phyloP scores from a whole-genome alignment of 2,888 invertebrate genomes.

The Mellilla xanthometata region DNA sequence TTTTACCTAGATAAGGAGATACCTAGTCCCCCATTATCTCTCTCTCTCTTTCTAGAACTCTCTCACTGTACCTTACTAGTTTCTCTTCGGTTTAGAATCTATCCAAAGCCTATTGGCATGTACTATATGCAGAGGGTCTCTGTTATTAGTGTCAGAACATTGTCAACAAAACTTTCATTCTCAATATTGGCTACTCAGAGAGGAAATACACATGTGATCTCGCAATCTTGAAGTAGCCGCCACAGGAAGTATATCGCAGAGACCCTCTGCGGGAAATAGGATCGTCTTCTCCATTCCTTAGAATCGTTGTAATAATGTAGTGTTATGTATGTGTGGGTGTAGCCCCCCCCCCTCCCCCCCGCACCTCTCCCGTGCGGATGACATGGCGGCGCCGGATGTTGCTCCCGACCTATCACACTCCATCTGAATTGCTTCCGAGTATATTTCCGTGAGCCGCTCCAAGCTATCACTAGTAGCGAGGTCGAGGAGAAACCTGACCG shows the following conservation, averaged over 20 bases:
- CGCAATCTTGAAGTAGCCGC: no score
- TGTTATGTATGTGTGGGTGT: constrained; percentile 11
- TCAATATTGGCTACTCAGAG: no score
- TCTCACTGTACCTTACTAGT: no score
- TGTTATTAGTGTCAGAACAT: no score
- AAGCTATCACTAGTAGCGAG: not conserved
- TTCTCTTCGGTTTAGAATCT: constrained; percentile 7
- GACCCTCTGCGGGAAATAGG: no score
- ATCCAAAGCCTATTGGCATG: not conserved
- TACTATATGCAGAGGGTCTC: no score
- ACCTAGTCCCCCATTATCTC: constrained; percentile 47
- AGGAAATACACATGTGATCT: no score
- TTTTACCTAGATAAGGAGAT: constrained; percentile 66
- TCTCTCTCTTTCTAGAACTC: constrained; percentile 1
- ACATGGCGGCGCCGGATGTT: constrained; percentile 15
- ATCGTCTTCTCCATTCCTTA: constrained; percentile 5
- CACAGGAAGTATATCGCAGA: no score
- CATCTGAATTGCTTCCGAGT: constrained; percentile 27
- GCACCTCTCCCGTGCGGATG: constrained; percentile 46
- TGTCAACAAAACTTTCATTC: no score
- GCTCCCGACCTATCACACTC: constrained; percentile 5
- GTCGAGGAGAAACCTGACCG: constrained; percentile 1
- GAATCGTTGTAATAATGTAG: not conserved
- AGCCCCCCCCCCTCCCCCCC: no score
- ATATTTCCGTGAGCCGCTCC: constrained; percentile 22